phyloP scores from a whole-genome alignment of 1,140 invertebrate species.

The Hypsibius dujardini region DNA sequence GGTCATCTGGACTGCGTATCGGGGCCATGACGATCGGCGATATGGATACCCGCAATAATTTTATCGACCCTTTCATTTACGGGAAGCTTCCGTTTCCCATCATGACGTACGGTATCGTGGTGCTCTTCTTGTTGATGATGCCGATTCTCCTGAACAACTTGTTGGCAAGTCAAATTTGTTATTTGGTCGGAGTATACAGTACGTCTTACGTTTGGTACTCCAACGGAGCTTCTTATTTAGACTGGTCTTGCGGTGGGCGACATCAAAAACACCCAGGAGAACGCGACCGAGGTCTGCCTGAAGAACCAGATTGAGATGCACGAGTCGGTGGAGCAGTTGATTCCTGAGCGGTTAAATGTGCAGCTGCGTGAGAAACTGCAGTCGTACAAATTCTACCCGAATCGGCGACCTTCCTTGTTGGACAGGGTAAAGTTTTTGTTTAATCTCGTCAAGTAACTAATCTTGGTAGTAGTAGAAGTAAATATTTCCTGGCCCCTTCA shows the following conservation, averaged over 20 bases:
- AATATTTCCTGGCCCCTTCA: too few relatives aligned
- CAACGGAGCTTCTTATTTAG: not conserved
- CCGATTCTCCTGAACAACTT: conserved; percentile 6
- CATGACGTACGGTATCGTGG: not conserved
- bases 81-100: conserved; percentile 7
- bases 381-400: not conserved
- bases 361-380: not conserved
- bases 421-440: not conserved
- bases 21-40: conserved; percentile 15
- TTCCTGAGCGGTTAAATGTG: not conserved
- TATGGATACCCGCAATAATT: not conserved
- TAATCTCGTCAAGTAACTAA: too few relatives aligned
- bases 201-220: not conserved
- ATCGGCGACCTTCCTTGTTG: not conserved
- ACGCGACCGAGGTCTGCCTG: not conserved
- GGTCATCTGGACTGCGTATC: not conserved
- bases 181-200: not conserved
- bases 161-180: conserved; percentile 11
- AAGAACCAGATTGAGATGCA: conserved; percentile 6
- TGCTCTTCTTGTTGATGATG: conserved; percentile 10
- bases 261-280: not conserved
- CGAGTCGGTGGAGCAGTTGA: not conserved
- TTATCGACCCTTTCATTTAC: not conserved
- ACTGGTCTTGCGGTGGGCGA: conserved; percentile 12
- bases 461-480: too few relatives aligned